Evolutionary conservation across 1,140 invertebrate genomes (phyloP).

Genomic region (Habropoda laboriosa): DNA sequence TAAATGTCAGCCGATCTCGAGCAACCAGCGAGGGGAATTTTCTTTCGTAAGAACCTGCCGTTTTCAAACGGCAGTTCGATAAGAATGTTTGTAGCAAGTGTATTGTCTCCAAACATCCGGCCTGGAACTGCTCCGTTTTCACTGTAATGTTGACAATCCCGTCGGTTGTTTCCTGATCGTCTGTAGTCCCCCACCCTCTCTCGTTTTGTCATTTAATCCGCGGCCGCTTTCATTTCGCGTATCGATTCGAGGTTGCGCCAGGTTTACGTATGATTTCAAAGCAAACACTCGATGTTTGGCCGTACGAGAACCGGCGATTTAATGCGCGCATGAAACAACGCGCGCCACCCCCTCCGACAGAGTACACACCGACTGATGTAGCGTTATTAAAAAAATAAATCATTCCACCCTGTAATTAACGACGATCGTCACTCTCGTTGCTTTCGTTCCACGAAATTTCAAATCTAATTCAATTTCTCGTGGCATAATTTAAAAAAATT

Average conservation of each 20-base stretch:
- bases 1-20: too few species aligned
- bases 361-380: neutral
- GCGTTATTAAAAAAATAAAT: conserved; percentile 23
- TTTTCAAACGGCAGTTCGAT: neutral
- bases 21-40: neutral
- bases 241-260: conserved; percentile 24
- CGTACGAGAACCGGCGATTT: conserved; percentile 25
- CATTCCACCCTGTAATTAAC: neutral
- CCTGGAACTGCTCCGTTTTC: neutral
- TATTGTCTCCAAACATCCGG: conserved; percentile 34
- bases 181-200: neutral
- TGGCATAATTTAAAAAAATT: neutral
- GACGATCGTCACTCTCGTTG: neutral
- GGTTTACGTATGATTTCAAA: conserved; percentile 45
- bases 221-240: conserved; percentile 28
- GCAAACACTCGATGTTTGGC: conserved; percentile 44
- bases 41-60: neutral
- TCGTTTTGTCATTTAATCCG: conserved; percentile 50
- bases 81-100: conserved; percentile 8
- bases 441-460: neutral
- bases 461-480: neutral
- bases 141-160: conserved; percentile 6
- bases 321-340: conserved; percentile 32
- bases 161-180: conserved; percentile 20
- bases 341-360: neutral